Percentiles rank a stretch among this genome's conserved stretches.
These are phyloP conservation scores for Drosophila conformis DNA, from an alignment of 2,888 invertebrate genomes.

Conservation along the genomic window DNA sequence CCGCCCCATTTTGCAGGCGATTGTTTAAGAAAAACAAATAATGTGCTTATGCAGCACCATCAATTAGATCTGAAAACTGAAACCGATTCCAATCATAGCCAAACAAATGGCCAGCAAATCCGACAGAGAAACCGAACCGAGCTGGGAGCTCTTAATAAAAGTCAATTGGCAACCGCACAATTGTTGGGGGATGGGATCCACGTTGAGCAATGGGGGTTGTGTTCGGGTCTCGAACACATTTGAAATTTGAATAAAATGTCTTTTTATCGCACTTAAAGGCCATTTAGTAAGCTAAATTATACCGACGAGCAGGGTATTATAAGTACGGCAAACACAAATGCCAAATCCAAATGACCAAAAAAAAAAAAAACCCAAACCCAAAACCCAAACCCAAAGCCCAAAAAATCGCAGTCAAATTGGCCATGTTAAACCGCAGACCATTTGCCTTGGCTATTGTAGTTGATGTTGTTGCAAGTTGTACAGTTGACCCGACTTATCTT, in stretches of 20 bases:
- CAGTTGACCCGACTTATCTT: conserved; percentile 75
- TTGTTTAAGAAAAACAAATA: conserved; percentile 36
- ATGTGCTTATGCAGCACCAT: conserved; percentile 49
- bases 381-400: conserved; percentile 44
- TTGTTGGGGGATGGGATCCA: background rate
- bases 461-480: conserved; percentile 62
- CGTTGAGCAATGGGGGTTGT: background rate
- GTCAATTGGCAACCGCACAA: conserved; percentile 61
- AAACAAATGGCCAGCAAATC: conserved; percentile 67
- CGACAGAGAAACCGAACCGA: conserved; percentile 25
- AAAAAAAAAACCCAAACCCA: conserved; percentile 13
- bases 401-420: conserved; percentile 74
- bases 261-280: conserved; percentile 77
- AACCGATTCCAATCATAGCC: conserved; percentile 64
- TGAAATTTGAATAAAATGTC: conserved; percentile 75
- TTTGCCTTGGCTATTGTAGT: conserved; percentile 57
- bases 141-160: conserved; percentile 64
- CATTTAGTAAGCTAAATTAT: conserved; percentile 76
- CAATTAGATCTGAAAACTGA: conserved; percentile 59
- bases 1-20: background rate
- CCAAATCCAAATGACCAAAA: conserved; percentile 29
- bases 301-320: conserved; percentile 58
- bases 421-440: conserved; percentile 74
- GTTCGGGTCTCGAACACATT: conserved; percentile 41
- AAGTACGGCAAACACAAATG: conserved; percentile 40